These are phyloP conservation scores for Plebejus melissa DNA, from an alignment of 2,888 invertebrate genomes.

Conservation along the genomic window DNA sequence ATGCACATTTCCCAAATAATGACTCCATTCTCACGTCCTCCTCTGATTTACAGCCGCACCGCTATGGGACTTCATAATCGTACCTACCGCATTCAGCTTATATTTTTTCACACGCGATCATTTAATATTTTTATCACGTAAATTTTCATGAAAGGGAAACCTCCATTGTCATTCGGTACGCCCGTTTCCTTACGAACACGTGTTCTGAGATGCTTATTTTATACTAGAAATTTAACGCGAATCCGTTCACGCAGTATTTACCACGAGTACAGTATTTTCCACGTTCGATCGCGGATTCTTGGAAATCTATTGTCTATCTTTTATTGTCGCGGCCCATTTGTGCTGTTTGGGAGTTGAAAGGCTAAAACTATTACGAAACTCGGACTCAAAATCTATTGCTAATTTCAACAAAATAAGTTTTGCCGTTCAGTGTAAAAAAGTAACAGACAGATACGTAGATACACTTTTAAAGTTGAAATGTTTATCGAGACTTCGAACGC, in stretches of 20 bases:
- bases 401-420: too few relatives aligned
- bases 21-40: constrained; percentile 69
- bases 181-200: constrained; percentile 74
- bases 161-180: constrained; percentile 71
- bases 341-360: too few relatives aligned
- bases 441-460: too few relatives aligned
- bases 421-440: too few relatives aligned
- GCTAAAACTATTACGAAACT: too few relatives aligned
- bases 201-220: constrained; percentile 58
- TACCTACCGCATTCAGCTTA: constrained; percentile 74
- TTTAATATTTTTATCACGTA: constrained; percentile 77
- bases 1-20: constrained; percentile 65
- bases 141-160: constrained; percentile 78
- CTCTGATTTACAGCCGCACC: constrained; percentile 68
- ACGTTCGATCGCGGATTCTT: too few relatives aligned
- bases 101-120: constrained; percentile 74
- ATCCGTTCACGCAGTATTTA: background rate
- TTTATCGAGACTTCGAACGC: too few relatives aligned
- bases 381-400: too few relatives aligned
- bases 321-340: too few relatives aligned
- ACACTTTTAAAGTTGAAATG: too few relatives aligned
- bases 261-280: background rate
- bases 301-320: too few relatives aligned
- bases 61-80: constrained; percentile 68
- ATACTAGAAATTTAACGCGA: background rate